A percentile compares a stretch with the other conserved stretches of the same genome.
Evolutionary conservation across 2,888 invertebrate species (phyloP).

Genomic region (Amblyteles armatorius): DNA sequence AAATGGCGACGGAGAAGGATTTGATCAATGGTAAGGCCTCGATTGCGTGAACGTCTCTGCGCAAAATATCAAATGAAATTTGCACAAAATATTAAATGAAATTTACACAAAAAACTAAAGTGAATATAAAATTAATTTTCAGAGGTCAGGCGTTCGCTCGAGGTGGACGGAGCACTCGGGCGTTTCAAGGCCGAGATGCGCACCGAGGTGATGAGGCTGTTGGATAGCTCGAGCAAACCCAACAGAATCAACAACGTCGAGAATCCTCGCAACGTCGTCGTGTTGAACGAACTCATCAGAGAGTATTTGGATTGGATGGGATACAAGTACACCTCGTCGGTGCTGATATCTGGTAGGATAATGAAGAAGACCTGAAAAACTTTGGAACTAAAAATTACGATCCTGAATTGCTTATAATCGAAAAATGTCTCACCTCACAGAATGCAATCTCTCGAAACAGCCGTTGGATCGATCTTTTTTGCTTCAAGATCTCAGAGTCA

Average conservation of each 20-base stretch:
- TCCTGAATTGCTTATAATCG: neutral
- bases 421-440: conserved; percentile 71
- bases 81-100: neutral
- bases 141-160: conserved; percentile 82
- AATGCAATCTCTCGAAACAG: conserved; percentile 80
- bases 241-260: conserved; percentile 74
- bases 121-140: neutral
- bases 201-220: conserved; percentile 80
- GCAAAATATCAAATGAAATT: neutral
- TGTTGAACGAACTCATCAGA: conserved; percentile 88
- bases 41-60: neutral
- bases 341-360: conserved; percentile 85
- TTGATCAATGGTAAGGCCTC: conserved; percentile 69
- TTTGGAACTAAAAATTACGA: neutral
- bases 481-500: conserved; percentile 84
- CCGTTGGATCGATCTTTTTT: conserved; percentile 79
- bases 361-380: neutral
- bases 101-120: neutral
- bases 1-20: conserved; percentile 73
- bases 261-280: conserved; percentile 80
- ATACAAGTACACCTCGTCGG: conserved; percentile 88
- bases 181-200: conserved; percentile 82
- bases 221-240: conserved; percentile 77
- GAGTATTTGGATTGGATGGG: conserved; percentile 91
- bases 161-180: conserved; percentile 79